Evolutionary conservation across 1,140 invertebrate genomes (phyloP).

Genomic region (Cyphomyrmex costatus): DNA sequence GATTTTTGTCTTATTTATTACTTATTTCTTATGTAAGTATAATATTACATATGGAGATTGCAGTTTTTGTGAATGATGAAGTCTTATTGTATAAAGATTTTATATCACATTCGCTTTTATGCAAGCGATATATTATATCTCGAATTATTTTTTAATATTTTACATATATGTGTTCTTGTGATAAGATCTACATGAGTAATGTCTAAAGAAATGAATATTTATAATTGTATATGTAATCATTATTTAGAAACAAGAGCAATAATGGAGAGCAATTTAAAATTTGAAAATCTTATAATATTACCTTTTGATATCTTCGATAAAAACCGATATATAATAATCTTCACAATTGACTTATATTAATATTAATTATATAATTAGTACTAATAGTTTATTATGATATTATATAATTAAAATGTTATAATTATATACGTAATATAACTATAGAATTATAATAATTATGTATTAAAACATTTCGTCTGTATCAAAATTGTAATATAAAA

Average conservation of each 20-base stretch:
- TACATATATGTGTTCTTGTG: neutral
- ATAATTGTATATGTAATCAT: slow-evolving; percentile 9
- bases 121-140: neutral
- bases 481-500: slow-evolving; percentile 21
- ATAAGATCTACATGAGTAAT: slow-evolving; percentile 40
- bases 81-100: neutral
- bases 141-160: slow-evolving; percentile 29
- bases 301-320: slow-evolving; percentile 7
- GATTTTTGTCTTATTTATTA: slow-evolving; percentile 55
- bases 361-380: slow-evolving; percentile 12
- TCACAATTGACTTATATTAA: slow-evolving; percentile 11
- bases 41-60: neutral
- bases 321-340: slow-evolving; percentile 5
- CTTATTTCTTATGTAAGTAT: slow-evolving; percentile 40
- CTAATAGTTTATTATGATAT: slow-evolving; percentile 14
- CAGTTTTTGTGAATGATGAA: slow-evolving; percentile 35
- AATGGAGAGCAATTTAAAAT: neutral
- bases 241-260: neutral
- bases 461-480: slow-evolving; percentile 4
- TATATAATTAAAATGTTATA: slow-evolving; percentile 10
- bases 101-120: slow-evolving; percentile 47
- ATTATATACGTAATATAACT: neutral
- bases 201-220: slow-evolving; percentile 29
- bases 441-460: slow-evolving; percentile 27
- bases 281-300: neutral